These are phyloP conservation scores for Falco concolor DNA, from an alignment of 2,797 vertebrate species.

Conservation along the genomic window DNA sequence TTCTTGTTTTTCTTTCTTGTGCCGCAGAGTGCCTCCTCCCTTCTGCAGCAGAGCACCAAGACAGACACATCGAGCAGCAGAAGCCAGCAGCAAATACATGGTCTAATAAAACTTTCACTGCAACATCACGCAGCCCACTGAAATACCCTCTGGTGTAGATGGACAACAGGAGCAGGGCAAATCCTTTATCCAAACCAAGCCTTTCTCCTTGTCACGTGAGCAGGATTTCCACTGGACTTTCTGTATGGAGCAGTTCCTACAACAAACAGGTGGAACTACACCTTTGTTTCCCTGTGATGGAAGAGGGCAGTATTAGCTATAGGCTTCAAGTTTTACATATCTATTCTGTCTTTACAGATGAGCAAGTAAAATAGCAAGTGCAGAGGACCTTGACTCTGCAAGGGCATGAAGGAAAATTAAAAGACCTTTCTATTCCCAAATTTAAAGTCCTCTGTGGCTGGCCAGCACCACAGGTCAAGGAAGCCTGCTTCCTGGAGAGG, in stretches of 20 bases:
- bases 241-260: not conserved
- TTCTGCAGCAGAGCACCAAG: not conserved
- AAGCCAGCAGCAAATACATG: not conserved
- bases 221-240: not conserved
- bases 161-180: not conserved
- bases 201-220: rapidly evolving
- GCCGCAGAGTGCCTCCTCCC: not conserved
- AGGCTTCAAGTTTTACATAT: not conserved
- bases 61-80: not conserved
- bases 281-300: not conserved
- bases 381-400: not conserved
- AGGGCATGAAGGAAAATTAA: not conserved
- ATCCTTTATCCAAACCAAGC: not conserved
- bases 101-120: not conserved
- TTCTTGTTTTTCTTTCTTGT: not conserved
- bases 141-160: not conserved
- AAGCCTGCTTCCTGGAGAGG: not conserved
- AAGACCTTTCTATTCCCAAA: not conserved
- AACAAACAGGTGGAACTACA: not conserved
- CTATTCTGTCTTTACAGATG: not conserved
- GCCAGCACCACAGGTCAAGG: not conserved
- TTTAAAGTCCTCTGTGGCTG: not conserved
- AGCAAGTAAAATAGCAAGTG: not conserved
- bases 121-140: not conserved
- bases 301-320: not conserved